Evolutionary conservation across 2,797 vertebrate species (phyloP).

Genomic region (Anguilla marmorata): DNA sequence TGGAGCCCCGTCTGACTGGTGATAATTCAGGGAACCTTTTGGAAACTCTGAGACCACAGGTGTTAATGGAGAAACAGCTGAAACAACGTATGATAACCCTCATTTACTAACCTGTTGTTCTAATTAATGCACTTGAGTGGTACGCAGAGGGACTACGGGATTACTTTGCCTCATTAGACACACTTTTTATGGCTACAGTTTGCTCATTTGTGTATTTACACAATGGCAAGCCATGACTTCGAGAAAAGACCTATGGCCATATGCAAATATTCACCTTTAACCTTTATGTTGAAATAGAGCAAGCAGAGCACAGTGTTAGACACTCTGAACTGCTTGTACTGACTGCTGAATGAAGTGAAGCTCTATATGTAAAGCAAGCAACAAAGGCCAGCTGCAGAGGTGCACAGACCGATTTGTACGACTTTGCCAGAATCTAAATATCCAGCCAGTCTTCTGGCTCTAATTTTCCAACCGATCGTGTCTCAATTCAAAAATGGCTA

Average conservation of each 20-base stretch:
- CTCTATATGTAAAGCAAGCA: too few relatives aligned
- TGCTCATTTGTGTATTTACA: background rate
- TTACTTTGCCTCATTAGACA: background rate
- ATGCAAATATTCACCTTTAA: background rate
- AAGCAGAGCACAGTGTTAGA: too few relatives aligned
- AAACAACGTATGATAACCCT: background rate
- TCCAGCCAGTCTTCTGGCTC: background rate
- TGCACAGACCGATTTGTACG: background rate
- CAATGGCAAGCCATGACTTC: background rate
- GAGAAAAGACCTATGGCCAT: background rate
- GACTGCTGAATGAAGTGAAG: too few relatives aligned
- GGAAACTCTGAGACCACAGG: background rate
- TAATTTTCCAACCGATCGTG: background rate
- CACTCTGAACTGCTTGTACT: too few relatives aligned
- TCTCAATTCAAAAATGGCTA: background rate
- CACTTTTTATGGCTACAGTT: background rate
- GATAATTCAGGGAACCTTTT: background rate
- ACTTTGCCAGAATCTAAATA: background rate
- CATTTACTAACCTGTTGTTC: too few relatives aligned
- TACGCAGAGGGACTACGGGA: background rate
- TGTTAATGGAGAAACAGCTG: background rate
- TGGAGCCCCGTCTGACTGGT: background rate
- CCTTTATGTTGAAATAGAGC: too few relatives aligned
- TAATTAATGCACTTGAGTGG: background rate
- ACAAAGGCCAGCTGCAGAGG: too few relatives aligned